Base-by-base conservation (phyloP, 1,140 invertebrate genomes). In the Anthonomus grandis region DNA sequence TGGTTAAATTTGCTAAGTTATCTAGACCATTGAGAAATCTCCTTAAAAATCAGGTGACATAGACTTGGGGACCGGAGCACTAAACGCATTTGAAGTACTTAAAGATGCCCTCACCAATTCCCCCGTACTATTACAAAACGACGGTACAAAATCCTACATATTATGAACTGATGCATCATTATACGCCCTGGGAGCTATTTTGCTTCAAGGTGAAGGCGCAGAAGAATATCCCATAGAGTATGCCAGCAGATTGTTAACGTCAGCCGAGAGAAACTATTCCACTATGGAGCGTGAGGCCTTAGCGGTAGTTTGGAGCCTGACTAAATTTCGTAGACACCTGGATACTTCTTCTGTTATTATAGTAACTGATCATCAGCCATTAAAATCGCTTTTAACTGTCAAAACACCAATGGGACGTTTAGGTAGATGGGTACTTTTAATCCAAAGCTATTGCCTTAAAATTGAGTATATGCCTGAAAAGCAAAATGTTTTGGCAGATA, bases 201-300 rank as follows among this genome's bases (percentile, higher is more conserved):
- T 75, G n/a, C 12, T 71, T 1, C 73, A 75, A 70, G 68, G 57
- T 65, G 65, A 48, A n/a, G 44, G 12, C 6, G 15, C 9, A 21
- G 19, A 71, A 54, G 73, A 58, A 54, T 63, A 62, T 9, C 73
- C 74, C 0, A 27, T 78, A 12, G 68, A 64, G 6, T 77, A 75
- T 63, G 69, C 69, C 10, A 72, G 47, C 19, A 34, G 71, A 19
- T 39, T 64, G 9, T 39, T 78, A 12, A 62, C 41, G n/a, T 21
- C 39, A 10, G 56, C 64, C 8, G 76, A 80, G 64, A 55, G 31
- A 23, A 74, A 75, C 34, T 78, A 74, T 34, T 47, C 36, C 1
- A 69, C 64, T 6, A 72, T 67, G 0, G 74, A 79, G 37, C 17
- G 66, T 44, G 75, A 78, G 66, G 63, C 67, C 52, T 59, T 79